Evolutionary conservation across 92 coral and sea anemone species (phyloP).

Genomic region (Epizoanthus illoricatus): DNA sequence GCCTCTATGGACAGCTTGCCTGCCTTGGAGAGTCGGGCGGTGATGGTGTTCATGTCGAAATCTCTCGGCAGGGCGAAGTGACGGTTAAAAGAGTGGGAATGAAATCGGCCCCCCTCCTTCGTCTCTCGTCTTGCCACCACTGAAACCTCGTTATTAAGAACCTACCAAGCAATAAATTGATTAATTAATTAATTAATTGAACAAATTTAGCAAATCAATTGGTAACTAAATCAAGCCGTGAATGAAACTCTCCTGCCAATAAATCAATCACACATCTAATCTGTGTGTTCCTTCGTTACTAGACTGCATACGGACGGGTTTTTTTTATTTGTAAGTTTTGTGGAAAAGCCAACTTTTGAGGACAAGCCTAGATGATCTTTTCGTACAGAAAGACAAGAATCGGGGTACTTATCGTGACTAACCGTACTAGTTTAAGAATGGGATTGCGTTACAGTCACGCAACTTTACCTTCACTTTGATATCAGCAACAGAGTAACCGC

Average conservation of each 20-base stretch:
- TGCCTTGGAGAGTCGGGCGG: constrained; percentile 75
- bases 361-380: no score
- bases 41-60: constrained; percentile 76
- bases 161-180: constrained; percentile 15
- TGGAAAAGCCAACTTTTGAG: no score
- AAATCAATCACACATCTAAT: no score
- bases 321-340: no score
- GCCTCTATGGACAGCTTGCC: constrained; percentile 90
- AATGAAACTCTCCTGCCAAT: no score
- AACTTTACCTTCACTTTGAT: constrained; percentile 68
- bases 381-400: no score
- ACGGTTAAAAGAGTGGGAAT: constrained; percentile 81
- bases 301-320: no score
- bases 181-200: no score
- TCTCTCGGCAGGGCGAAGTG: constrained; percentile 90
- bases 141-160: constrained; percentile 76
- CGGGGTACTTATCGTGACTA: background rate
- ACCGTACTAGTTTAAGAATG: background rate
- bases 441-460: constrained; percentile 5
- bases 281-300: no score
- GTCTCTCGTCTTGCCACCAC: constrained; percentile 80
- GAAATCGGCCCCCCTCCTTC: constrained; percentile 79
- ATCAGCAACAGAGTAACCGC: constrained; percentile 79
- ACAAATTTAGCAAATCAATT: no score
- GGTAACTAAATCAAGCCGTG: no score